A percentile compares a stretch with the other conserved stretches of the same genome.
Evolutionary conservation across 2,888 invertebrate genomes (phyloP).

Genomic region (Drosophila neonasuta): DNA sequence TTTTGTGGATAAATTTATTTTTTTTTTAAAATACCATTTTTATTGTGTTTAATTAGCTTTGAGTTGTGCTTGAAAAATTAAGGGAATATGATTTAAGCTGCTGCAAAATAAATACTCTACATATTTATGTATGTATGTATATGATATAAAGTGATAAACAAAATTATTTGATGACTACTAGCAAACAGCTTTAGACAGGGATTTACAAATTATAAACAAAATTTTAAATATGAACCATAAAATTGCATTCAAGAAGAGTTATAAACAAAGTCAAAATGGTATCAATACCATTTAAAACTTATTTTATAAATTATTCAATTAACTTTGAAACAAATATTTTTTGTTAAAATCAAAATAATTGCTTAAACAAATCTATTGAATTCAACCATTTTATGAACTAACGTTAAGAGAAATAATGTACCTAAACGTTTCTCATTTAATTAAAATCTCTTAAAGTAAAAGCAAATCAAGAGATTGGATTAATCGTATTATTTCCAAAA

Average conservation of each 20-base stretch:
- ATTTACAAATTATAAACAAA: constrained; percentile 63
- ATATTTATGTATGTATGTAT: constrained; percentile 63
- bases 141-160: constrained; percentile 55
- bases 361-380: constrained; percentile 30
- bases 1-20: constrained; percentile 3
- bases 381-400: constrained; percentile 39
- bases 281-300: constrained; percentile 41
- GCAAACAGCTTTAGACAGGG: constrained; percentile 68
- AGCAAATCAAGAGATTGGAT: constrained; percentile 6
- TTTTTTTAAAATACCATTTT: not conserved
- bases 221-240: constrained; percentile 40
- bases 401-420: constrained; percentile 37
- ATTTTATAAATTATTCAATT: constrained; percentile 42
- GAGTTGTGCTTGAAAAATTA: constrained; percentile 33
- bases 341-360: constrained; percentile 28
- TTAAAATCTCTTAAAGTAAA: constrained; percentile 18
- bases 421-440: constrained; percentile 34
- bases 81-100: constrained; percentile 22
- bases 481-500: constrained; percentile 11
- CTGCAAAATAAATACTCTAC: constrained; percentile 33
- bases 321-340: constrained; percentile 27
- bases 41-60: constrained; percentile 7
- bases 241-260: constrained; percentile 42
- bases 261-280: constrained; percentile 44
- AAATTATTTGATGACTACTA: constrained; percentile 56